Conservation (phyloP, 2,888 invertebrate species). For the Agriopis marginaria region DNA sequence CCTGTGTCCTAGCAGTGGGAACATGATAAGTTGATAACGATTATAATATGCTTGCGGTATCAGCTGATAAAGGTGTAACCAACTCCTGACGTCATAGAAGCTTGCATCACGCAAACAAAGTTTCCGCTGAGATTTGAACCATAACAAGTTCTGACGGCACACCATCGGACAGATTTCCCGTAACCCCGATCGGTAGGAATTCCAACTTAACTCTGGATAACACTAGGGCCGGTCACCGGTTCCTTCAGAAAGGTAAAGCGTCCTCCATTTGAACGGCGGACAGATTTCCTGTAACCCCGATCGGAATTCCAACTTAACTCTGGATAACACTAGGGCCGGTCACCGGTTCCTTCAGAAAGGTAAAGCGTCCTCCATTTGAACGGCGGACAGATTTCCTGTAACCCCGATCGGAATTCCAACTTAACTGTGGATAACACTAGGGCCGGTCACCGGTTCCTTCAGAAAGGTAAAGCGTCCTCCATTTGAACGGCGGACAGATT, state of each 20-base stretch:
- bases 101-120: too few species aligned
- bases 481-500: constrained; percentile 83
- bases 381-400: constrained; percentile 72
- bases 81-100: too few species aligned
- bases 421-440: background rate
- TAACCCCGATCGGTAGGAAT: background rate
- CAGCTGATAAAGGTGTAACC: too few species aligned
- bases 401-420: background rate
- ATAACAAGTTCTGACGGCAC: too few species aligned
- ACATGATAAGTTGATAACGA: too few species aligned
- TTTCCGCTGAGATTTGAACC: too few species aligned
- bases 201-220: background rate
- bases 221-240: background rate
- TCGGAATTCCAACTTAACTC: background rate
- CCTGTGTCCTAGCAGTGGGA: too few species aligned
- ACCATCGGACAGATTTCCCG: background rate
- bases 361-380: constrained; percentile 75
- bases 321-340: background rate
- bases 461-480: constrained; percentile 72
- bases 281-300: background rate
- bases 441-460: constrained; percentile 26
- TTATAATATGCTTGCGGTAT: too few species aligned
- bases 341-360: constrained; percentile 59
- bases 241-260: constrained; percentile 62
- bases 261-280: constrained; percentile 86